These are phyloP conservation scores for Seriola dumerili DNA, from an alignment of 2,113 vertebrate genomes.

Conservation along the genomic window DNA sequence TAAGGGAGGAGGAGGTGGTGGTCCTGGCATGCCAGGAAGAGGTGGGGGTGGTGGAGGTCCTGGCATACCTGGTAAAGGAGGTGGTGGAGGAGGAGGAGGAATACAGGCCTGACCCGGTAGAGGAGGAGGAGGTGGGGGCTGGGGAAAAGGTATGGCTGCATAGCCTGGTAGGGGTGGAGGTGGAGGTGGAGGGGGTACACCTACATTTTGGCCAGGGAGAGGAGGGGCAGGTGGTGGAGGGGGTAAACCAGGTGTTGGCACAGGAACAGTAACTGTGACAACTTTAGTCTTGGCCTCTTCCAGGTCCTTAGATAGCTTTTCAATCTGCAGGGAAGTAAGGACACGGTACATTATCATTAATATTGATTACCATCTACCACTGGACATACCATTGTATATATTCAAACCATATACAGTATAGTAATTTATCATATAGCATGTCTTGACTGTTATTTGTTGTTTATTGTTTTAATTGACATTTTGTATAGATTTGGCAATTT, in stretches of 20 bases:
- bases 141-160: conserved; percentile 32
- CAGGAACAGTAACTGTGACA: conserved; percentile 78
- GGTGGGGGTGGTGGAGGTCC: conserved; percentile 28
- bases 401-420: neutral
- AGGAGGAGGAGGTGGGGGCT: conserved; percentile 43
- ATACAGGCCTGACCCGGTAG: conserved; percentile 63
- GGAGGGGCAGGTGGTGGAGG: conserved; percentile 70
- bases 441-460: neutral
- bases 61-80: conserved; percentile 66
- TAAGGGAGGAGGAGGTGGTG: neutral
- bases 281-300: conserved; percentile 87
- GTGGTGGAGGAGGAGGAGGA: conserved; percentile 65
- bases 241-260: conserved; percentile 66
- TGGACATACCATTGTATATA: neutral
- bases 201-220: conserved; percentile 55
- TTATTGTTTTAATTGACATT: conserved; percentile 29
- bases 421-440: neutral
- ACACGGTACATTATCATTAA: neutral
- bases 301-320: conserved; percentile 87
- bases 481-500: conserved; percentile 27
- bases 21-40: conserved; percentile 41
- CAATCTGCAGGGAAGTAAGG: conserved; percentile 75
- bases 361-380: neutral
- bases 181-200: conserved; percentile 47
- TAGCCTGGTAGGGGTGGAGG: conserved; percentile 71